Percentiles rank a stretch among this genome's conserved stretches.
phyloP scores from a whole-genome alignment of 2,888 invertebrate species.

The Syrista parreyssii region DNA sequence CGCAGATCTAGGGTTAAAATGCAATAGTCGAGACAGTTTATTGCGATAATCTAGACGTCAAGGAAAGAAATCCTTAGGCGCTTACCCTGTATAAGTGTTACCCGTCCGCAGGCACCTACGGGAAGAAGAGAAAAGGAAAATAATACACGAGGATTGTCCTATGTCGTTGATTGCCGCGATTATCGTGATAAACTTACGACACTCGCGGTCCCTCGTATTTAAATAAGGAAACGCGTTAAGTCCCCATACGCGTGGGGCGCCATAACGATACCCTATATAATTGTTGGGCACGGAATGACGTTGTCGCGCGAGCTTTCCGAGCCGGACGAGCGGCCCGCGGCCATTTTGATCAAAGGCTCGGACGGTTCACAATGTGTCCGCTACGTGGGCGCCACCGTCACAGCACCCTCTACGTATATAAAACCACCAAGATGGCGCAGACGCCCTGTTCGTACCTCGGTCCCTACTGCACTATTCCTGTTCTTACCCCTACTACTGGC shows the following conservation, averaged over 20 bases:
- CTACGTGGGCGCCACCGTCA: not conserved
- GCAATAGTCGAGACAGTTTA: not conserved
- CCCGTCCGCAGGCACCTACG: not conserved
- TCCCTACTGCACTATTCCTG: not conserved
- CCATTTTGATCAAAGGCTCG: not conserved
- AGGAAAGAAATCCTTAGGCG: not conserved
- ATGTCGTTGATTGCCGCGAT: not conserved
- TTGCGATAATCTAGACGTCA: not conserved
- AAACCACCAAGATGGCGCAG: not conserved
- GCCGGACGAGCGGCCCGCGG: not conserved
- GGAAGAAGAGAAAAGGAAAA: not conserved
- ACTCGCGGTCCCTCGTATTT: not conserved
- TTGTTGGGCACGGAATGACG: not conserved
- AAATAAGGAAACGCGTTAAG: not conserved
- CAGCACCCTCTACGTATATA: not conserved
- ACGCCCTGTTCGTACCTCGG: not conserved
- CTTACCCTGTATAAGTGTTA: not conserved
- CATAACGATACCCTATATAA: not conserved
- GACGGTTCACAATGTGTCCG: not conserved
- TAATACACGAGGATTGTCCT: not conserved
- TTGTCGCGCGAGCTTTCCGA: not conserved
- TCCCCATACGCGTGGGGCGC: not conserved
- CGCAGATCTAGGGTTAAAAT: not conserved
- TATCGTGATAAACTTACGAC: not conserved
- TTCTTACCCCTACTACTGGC: not conserved